phyloP scores from a whole-genome alignment of 2,888 invertebrate species.

The Griposia aprilina region DNA sequence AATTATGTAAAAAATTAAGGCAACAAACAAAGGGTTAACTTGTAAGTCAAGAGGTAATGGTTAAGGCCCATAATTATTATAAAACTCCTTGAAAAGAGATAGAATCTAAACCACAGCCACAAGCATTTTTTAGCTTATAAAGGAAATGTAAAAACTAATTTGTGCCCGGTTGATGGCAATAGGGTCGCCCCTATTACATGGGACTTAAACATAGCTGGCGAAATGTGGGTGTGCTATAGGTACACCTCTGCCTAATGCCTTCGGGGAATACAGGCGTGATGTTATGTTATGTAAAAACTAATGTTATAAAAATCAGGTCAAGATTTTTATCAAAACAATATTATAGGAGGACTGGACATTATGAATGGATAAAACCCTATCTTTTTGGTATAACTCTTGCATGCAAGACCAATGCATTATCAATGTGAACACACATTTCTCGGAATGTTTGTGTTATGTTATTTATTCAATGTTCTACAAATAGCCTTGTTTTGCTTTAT shows the following conservation, averaged over 20 bases:
- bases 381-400: not conserved
- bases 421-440: not conserved
- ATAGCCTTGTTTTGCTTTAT: constrained; percentile 5
- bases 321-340: not conserved
- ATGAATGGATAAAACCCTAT: not conserved
- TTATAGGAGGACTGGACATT: not conserved
- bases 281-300: not conserved
- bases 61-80: not conserved
- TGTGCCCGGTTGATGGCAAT: too few species aligned
- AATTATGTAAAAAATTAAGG: not conserved
- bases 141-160: not conserved
- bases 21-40: not conserved
- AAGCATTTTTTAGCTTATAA: too few species aligned
- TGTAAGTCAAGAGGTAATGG: not conserved
- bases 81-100: not conserved
- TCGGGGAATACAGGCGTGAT: too few species aligned
- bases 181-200: too few species aligned
- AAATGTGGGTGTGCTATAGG: too few species aligned
- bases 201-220: too few species aligned
- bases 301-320: not conserved
- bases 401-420: not conserved
- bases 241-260: too few species aligned
- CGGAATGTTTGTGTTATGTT: not conserved
- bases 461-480: not conserved
- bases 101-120: not conserved